A percentile compares a stretch with the other conserved stretches of the same genome.
Evolutionary conservation across 2,888 invertebrate genomes (phyloP).

Genomic region (Subacronicta megacephala): DNA sequence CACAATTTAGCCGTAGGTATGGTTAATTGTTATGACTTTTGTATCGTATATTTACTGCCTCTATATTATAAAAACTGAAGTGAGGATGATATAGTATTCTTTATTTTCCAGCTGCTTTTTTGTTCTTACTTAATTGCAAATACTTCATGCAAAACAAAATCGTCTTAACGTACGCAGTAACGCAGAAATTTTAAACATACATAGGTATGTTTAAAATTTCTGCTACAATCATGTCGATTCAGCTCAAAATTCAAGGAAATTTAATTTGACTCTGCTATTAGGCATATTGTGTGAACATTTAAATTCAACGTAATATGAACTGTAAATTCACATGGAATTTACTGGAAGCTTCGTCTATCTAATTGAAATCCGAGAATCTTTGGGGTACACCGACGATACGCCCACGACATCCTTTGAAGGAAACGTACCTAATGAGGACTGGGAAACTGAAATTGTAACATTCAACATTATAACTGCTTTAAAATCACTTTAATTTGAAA

Average conservation of each 20-base stretch:
- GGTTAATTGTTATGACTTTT: slow-evolving; percentile 17
- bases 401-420: slow-evolving; percentile 28
- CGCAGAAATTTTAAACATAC: too few species aligned
- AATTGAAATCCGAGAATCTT: slow-evolving; percentile 68
- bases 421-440: slow-evolving; percentile 21
- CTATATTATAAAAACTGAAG: too few species aligned
- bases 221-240: too few species aligned
- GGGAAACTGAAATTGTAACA: slow-evolving; percentile 25
- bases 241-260: neutral
- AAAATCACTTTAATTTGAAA: slow-evolving; percentile 9
- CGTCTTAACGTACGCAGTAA: too few species aligned
- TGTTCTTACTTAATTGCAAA: too few species aligned
- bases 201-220: too few species aligned
- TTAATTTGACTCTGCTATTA: neutral
- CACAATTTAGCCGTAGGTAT: slow-evolving; percentile 1
- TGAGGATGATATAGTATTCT: too few species aligned
- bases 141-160: too few species aligned
- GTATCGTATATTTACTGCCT: neutral
- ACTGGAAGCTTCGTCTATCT: slow-evolving; percentile 57
- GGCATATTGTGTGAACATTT: slow-evolving; percentile 2
- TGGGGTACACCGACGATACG: slow-evolving; percentile 28
- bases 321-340: slow-evolving; percentile 50
- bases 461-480: slow-evolving; percentile 4
- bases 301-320: slow-evolving; percentile 26
- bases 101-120: too few species aligned